Evolutionary conservation across 1,140 invertebrate genomes (phyloP).

Genomic region (Drosophila aff.): DNA sequence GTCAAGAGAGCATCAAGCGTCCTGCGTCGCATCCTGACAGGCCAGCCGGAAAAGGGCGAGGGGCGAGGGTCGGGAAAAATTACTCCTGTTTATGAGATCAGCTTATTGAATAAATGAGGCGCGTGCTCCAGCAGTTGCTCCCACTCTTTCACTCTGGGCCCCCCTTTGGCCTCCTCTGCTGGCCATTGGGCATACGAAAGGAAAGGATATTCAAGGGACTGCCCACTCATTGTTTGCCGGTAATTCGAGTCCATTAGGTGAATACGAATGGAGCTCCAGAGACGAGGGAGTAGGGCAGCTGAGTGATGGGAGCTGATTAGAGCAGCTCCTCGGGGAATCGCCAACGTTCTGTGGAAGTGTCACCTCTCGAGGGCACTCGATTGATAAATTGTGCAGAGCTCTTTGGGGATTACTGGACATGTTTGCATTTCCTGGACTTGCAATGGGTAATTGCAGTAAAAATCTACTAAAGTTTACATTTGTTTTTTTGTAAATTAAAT

Average conservation of each 20-base stretch:
- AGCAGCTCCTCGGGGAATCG: conserved; percentile 26
- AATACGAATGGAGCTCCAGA: conserved; percentile 40
- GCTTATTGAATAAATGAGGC: conserved; percentile 66
- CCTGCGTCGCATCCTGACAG: conserved; percentile 26
- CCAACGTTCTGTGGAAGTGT: conserved; percentile 30
- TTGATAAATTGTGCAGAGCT: conserved; percentile 31
- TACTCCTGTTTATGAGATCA: conserved; percentile 59
- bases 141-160: not conserved
- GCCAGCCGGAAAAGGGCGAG: conserved; percentile 9
- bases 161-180: not conserved
- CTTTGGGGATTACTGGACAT: not conserved
- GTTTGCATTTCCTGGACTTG: conserved; percentile 1
- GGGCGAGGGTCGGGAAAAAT: conserved; percentile 25
- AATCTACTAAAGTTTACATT: not conserved
- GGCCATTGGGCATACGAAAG: conserved; percentile 29
- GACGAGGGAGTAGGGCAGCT: conserved; percentile 2
- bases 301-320: conserved; percentile 46
- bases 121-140: conserved; percentile 30
- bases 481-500: not conserved
- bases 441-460: not conserved
- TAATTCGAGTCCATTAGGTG: conserved; percentile 53
- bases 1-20: conserved; percentile 34
- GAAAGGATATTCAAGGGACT: conserved; percentile 37
- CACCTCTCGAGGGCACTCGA: conserved; percentile 29
- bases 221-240: conserved; percentile 55